phyloP scores from a whole-genome alignment of 2,113 vertebrate species.

The Grus americana region DNA sequence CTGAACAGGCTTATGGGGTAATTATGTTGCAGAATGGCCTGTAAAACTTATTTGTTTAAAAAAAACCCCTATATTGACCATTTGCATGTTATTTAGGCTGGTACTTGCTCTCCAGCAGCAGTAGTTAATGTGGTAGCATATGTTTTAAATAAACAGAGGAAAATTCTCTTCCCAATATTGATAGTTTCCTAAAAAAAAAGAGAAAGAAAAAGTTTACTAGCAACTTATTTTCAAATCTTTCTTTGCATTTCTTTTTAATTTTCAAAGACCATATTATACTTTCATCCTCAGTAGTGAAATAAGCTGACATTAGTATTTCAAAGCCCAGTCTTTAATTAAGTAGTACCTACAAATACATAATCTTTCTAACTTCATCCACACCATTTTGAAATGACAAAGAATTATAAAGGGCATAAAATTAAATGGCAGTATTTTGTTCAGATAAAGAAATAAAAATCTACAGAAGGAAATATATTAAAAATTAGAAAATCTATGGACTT shows the following conservation, averaged over 20 bases:
- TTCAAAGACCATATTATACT: background rate
- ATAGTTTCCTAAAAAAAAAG: background rate
- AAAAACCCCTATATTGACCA: background rate
- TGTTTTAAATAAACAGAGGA: background rate
- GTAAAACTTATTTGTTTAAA: background rate
- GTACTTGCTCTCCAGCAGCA: background rate
- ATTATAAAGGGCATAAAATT: background rate
- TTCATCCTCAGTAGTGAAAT: background rate
- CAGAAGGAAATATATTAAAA: background rate
- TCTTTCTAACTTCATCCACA: background rate
- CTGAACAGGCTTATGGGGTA: background rate
- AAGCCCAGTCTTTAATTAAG: background rate
- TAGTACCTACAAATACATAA: background rate
- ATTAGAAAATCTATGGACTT: background rate
- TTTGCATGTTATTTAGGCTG: background rate
- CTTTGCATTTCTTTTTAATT: background rate
- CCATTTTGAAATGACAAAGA: background rate
- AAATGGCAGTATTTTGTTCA: background rate
- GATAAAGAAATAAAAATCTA: background rate
- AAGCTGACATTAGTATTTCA: background rate
- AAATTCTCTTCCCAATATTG: background rate
- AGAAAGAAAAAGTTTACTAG: background rate
- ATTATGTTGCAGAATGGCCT: background rate
- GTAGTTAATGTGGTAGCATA: background rate
- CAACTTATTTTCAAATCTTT: background rate